These are phyloP conservation scores for Pollenia griseotomentosa DNA, from an alignment of 2,888 invertebrate genomes.

Conservation along the genomic window DNA sequence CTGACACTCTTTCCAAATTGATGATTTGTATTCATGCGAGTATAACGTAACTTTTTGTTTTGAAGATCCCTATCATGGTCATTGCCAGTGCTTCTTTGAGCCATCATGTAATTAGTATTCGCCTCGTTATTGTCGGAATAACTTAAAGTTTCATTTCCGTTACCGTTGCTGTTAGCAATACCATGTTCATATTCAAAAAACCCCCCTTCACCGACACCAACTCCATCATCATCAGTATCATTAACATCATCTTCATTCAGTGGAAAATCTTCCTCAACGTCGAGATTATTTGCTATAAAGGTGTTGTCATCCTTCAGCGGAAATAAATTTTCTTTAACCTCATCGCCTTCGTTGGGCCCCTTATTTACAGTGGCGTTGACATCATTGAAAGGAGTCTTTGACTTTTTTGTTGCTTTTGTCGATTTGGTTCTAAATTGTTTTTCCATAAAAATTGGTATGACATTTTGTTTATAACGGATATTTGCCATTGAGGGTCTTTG, in stretches of 20 bases:
- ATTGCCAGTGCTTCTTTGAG: neutral
- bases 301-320: constrained; percentile 56
- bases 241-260: neutral
- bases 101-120: constrained; percentile 56
- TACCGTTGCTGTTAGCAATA: constrained; percentile 62
- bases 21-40: constrained; percentile 8
- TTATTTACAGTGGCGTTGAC: neutral
- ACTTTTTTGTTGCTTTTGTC: constrained; percentile 14
- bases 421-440: constrained; percentile 45
- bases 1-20: neutral
- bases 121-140: constrained; percentile 58
- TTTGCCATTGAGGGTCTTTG: constrained; percentile 29
- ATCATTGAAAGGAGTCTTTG: constrained; percentile 17
- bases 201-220: constrained; percentile 6
- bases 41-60: neutral
- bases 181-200: constrained; percentile 29
- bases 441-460: constrained; percentile 34
- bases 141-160: constrained; percentile 69
- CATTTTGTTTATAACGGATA: constrained; percentile 61
- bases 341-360: constrained; percentile 4
- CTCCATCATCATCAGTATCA: neutral
- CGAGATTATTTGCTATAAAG: constrained; percentile 40
- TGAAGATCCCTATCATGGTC: constrained; percentile 27
- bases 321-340: constrained; percentile 57
- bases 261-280: neutral